Percentiles rank a stretch among this genome's conserved stretches.
Conservation (phyloP, 2,888 invertebrate species). For the Brachypalpus laphriformis region DNA sequence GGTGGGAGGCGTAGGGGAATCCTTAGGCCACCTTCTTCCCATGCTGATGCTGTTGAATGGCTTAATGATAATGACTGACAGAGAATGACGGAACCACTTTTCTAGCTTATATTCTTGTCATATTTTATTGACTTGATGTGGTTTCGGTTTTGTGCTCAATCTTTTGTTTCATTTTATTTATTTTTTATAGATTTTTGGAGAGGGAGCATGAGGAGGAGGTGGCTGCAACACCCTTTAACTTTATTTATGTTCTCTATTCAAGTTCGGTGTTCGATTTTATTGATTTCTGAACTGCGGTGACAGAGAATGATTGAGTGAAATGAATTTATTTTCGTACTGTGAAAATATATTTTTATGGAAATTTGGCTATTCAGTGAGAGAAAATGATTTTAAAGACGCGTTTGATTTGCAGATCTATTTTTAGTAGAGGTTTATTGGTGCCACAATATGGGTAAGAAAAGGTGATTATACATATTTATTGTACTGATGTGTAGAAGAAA, state of each 20-base stretch:
- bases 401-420: neutral
- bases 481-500: no score
- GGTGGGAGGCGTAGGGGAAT: conserved; percentile 8
- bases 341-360: conserved; percentile 8
- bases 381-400: neutral
- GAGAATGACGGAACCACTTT: conserved; percentile 68
- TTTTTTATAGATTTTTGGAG: conserved; percentile 8
- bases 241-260: conserved; percentile 53
- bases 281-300: conserved; percentile 57
- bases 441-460: neutral
- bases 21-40: conserved; percentile 48
- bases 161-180: conserved; percentile 44
- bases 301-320: conserved; percentile 55
- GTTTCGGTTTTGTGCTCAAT: conserved; percentile 46
- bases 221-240: conserved; percentile 32
- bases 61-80: conserved; percentile 74
- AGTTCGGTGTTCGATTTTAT: conserved; percentile 58
- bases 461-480: neutral
- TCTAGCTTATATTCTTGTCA: conserved; percentile 72
- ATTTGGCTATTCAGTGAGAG: neutral
- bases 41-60: conserved; percentile 61
- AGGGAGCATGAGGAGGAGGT: neutral
- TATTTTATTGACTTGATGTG: conserved; percentile 69
- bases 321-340: conserved; percentile 22
- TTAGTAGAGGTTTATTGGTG: neutral